A percentile compares a stretch with the other conserved stretches of the same genome.
phyloP scores from a whole-genome alignment of 2,113 vertebrate genomes.

The Esox niger region DNA sequence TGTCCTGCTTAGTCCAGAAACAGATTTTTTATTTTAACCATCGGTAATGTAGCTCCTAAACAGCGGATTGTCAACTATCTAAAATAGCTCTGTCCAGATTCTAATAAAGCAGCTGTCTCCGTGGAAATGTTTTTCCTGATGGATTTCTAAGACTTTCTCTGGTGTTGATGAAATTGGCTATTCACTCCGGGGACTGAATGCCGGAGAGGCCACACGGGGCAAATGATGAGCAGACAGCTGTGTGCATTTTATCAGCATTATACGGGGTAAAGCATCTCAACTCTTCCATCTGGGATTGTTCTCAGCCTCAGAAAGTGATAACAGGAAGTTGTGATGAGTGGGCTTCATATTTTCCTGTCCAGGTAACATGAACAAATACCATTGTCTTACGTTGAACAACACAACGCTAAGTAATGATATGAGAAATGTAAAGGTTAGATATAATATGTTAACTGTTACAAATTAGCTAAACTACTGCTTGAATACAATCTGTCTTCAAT shows the following conservation, averaged over 20 bases:
- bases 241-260: slow-evolving; percentile 36
- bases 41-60: slow-evolving; percentile 3
- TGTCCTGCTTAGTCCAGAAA: not conserved
- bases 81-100: slow-evolving; percentile 11
- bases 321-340: not conserved
- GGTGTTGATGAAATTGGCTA: slow-evolving; percentile 4
- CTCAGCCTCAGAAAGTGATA: not conserved
- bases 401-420: no score
- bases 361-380: not conserved
- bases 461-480: no score
- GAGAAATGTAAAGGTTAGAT: not conserved
- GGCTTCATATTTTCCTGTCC: not conserved
- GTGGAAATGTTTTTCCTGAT: slow-evolving; percentile 6
- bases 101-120: slow-evolving; percentile 11
- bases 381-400: no score
- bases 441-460: not conserved
- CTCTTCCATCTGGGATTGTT: slow-evolving; percentile 38
- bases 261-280: slow-evolving; percentile 24
- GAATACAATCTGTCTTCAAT: no score
- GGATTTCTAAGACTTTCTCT: slow-evolving; percentile 19
- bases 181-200: slow-evolving; percentile 17
- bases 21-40: slow-evolving; percentile 17
- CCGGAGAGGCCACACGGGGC: slow-evolving; percentile 16
- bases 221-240: slow-evolving; percentile 42
- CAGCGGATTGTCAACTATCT: slow-evolving; percentile 11